A percentile compares a stretch with the other conserved stretches of the same genome.
These are phyloP conservation scores for Microctenopoma lineatum DNA, from an alignment of 2,797 vertebrate genomes.

Conservation along the genomic window DNA sequence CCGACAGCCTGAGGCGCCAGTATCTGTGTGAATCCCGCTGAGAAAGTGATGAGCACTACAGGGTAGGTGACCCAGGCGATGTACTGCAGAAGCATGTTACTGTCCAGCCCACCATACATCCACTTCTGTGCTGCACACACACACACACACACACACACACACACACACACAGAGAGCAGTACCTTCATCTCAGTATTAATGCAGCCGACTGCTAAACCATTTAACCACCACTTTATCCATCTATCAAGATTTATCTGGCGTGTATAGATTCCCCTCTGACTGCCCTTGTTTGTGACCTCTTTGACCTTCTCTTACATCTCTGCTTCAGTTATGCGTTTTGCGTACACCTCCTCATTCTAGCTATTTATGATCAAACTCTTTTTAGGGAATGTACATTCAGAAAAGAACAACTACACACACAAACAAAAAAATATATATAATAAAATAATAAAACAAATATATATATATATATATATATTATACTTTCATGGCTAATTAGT, in stretches of 20 bases:
- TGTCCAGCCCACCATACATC: conserved; percentile 91
- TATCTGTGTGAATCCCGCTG: conserved; percentile 97
- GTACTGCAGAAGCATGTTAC: conserved; percentile 95
- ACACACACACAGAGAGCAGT: conserved; percentile 39
- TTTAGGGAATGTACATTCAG: no score
- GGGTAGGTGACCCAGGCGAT: conserved; percentile 98
- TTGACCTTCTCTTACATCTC: conserved; percentile 22
- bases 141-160: conserved; percentile 55
- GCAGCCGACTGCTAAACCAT: conserved; percentile 9
- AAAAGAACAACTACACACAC: no score
- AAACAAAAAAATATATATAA: no score
- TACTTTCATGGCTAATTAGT: no score
- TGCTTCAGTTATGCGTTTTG: conserved; percentile 15
- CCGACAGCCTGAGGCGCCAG: conserved; percentile 97
- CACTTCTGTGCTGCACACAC: conserved; percentile 92
- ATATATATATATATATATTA: no score
- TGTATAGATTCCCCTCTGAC: conserved; percentile 13
- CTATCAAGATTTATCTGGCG: not conserved
- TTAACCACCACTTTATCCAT: not conserved
- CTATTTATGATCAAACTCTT: conserved; percentile 14
- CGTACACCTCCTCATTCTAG: conserved; percentile 15
- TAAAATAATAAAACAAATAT: no score
- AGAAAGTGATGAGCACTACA: conserved; percentile 98
- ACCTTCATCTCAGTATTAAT: conserved; percentile 43
- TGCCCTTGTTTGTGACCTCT: conserved; percentile 10